Evolutionary conservation across 2,797 vertebrate genomes (phyloP), one percentile per base, ranked within the genome.

Genomic region (Clangula hyemalis): DNA sequence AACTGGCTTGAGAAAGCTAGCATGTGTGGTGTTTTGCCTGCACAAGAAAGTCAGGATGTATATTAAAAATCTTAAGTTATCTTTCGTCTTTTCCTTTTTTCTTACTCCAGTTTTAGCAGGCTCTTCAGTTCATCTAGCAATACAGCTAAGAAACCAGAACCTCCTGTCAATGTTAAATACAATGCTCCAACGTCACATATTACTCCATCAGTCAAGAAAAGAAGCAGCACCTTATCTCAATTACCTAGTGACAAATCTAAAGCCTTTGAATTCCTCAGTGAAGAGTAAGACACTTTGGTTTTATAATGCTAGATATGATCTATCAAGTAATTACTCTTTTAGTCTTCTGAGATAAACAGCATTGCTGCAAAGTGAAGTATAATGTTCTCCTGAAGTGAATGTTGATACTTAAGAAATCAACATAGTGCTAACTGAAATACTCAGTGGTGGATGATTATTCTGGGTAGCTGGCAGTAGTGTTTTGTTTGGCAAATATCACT

Each of bases 191-290:
- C 99, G 83, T 99, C 99, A 0, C 99, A 99, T 71, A 98, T 99
- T 80, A 99, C 99, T 88, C 99, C 99, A 2, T 98, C 99, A 1
- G 98, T 99, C 86, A 99, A 99, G 98, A 99, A 99, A 98, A 98
- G 98, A 97, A 99, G 99, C 98, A 99, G 98, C 97, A 97, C 99
- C n/a, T 98, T 99, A 96, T 98, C 99, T 96, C 99, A 99, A 65
- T 98, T 99, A 89, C 99, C 99, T 38, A 98, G 98, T 32, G 99
- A 99, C 98, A 99, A 99, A 97, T 99, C 99, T 95, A 99, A 99
- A 97, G 99, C 99, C 65, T 99, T 99, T 68, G 99, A 99, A 97
- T 99, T 99, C 97, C 99, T 99, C 93, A 99, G 99, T 72, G 99
- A 99, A 94, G 99, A 99, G 99, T 99, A 96, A 99, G 99, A 97